A percentile compares a stretch with the other conserved stretches of the same genome.
Conservation (phyloP, 2,888 invertebrate species). For the Tortrix viridana region DNA sequence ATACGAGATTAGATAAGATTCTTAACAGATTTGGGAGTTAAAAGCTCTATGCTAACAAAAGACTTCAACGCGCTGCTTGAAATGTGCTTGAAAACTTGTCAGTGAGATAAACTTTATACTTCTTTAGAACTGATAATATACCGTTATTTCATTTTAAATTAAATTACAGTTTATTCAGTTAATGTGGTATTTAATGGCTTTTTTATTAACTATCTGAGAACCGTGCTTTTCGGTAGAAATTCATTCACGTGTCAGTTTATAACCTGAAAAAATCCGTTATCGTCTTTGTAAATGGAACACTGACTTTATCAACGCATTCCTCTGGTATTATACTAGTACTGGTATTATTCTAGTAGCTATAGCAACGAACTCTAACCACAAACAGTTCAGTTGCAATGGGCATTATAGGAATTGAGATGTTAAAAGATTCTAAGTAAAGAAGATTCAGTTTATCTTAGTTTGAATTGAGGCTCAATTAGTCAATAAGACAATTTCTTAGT, state of each 20-base stretch:
- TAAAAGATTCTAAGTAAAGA: too few species aligned
- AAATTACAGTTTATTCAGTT: background rate
- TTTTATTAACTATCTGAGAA: slow-evolving; percentile 3
- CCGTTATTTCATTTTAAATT: slow-evolving; percentile 5
- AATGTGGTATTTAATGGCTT: background rate
- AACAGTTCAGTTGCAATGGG: too few species aligned
- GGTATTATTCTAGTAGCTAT: too few species aligned
- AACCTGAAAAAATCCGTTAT: slow-evolving; percentile 2
- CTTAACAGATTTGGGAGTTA: slow-evolving; percentile 36
- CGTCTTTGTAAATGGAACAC: too few species aligned
- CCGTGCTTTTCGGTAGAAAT: background rate
- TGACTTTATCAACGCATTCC: too few species aligned
- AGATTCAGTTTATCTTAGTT: too few species aligned
- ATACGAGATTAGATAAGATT: slow-evolving; percentile 23
- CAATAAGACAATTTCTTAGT: too few species aligned
- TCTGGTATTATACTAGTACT: too few species aligned
- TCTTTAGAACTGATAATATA: slow-evolving; percentile 21
- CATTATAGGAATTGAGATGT: too few species aligned
- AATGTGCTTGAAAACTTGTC: slow-evolving; percentile 38
- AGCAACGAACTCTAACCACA: too few species aligned
- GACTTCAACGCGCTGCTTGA: slow-evolving; percentile 70
- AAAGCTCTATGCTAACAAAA: slow-evolving; percentile 63
- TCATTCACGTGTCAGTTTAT: background rate
- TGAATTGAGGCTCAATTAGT: too few species aligned
- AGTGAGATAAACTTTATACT: slow-evolving; percentile 19